These are phyloP conservation scores for Eptesicus fuscus DNA, from an alignment of 2,113 vertebrate genomes.

Conservation along the genomic window DNA sequence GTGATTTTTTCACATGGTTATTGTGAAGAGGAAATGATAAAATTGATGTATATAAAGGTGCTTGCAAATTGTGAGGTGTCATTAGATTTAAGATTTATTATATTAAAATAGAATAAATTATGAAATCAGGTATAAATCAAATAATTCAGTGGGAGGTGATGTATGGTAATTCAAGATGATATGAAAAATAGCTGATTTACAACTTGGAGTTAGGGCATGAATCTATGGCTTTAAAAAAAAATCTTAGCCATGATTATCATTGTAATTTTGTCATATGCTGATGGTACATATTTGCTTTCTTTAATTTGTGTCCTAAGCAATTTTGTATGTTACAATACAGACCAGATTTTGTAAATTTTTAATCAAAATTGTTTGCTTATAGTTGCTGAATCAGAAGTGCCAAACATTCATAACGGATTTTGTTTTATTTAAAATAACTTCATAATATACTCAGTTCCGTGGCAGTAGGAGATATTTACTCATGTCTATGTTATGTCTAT, in stretches of 20 bases:
- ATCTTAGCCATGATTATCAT: neutral
- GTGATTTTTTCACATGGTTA: neutral
- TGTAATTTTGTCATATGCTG: neutral
- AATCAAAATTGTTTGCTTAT: neutral
- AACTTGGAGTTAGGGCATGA: neutral
- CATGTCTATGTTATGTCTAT: neutral
- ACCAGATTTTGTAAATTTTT: neutral
- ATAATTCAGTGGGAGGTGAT: neutral
- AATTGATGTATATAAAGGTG: neutral
- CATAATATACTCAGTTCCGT: neutral
- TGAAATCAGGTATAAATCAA: neutral
- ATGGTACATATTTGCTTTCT: neutral
- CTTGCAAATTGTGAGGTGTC: neutral
- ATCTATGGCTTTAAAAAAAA: neutral
- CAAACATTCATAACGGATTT: neutral
- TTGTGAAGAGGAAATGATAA: neutral
- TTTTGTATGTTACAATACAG: neutral
- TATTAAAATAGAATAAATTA: neutral
- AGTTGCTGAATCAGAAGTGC: neutral
- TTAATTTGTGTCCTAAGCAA: neutral
- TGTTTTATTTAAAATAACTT: neutral
- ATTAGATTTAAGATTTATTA: neutral
- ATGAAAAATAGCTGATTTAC: neutral
- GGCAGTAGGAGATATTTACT: neutral
- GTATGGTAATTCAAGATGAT: neutral